phyloP scores from a whole-genome alignment of 2,113 vertebrate genomes.

The Oryzias javanicus region DNA sequence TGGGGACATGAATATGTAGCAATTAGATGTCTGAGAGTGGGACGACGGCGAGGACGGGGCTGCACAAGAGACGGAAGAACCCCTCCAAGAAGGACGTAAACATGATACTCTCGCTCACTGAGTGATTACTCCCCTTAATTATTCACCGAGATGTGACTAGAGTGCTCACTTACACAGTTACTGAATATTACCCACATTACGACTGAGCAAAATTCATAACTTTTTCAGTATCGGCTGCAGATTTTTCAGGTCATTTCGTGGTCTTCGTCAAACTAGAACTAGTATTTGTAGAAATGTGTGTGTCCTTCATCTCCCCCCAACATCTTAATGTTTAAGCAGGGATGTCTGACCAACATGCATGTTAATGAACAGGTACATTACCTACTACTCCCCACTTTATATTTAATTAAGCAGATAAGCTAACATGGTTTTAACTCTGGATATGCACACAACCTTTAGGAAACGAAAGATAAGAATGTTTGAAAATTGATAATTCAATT shows the following conservation, averaged over 20 bases:
- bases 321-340: conserved; percentile 57
- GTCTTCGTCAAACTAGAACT: neutral
- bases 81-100: neutral
- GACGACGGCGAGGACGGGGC: conserved; percentile 1
- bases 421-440: conserved; percentile 19
- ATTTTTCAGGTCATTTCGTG: neutral
- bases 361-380: conserved; percentile 56
- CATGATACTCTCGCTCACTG: conserved; percentile 3
- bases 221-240: conserved; percentile 26
- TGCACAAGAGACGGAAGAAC: neutral
- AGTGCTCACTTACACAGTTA: conserved; percentile 8
- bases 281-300: no score
- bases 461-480: neutral
- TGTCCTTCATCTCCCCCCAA: neutral
- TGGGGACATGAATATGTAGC: conserved; percentile 54
- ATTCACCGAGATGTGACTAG: conserved; percentile 7
- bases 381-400: conserved; percentile 46
- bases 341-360: conserved; percentile 42
- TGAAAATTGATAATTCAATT: no score
- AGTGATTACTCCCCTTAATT: conserved; percentile 14
- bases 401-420: conserved; percentile 56
- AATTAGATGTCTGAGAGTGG: conserved; percentile 28
- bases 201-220: conserved; percentile 19
- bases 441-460: conserved; percentile 12
- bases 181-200: conserved; percentile 1